Evolutionary conservation across 2,113 vertebrate species (phyloP).

Genomic region (Tiliqua scincoides): DNA sequence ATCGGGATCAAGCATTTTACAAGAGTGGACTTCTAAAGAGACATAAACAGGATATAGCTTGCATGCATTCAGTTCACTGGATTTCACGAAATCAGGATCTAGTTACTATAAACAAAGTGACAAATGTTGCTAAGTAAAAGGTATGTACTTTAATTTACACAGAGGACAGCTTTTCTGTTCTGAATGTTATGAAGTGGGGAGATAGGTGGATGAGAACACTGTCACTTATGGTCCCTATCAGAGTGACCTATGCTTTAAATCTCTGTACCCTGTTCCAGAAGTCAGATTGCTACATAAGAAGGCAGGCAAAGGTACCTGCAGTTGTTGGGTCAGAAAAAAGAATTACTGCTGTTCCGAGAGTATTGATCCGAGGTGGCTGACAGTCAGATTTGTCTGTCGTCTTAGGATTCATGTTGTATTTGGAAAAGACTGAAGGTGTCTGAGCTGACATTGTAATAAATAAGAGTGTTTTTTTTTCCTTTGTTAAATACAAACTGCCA

Average conservation of each 20-base stretch:
- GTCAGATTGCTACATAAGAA: conserved; percentile 21
- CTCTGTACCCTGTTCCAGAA: conserved; percentile 45
- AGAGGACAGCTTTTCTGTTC: background rate
- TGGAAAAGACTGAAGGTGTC: conserved; percentile 24
- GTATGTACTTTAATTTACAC: background rate
- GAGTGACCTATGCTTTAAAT: conserved; percentile 40
- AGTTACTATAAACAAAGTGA: background rate
- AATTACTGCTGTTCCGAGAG: conserved; percentile 22
- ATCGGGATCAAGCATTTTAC: background rate
- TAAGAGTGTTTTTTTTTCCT: conserved; percentile 30
- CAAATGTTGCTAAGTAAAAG: background rate
- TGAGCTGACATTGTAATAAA: conserved; percentile 22
- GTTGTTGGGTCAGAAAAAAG: conserved; percentile 30
- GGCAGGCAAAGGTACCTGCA: conserved; percentile 24
- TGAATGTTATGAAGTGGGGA: background rate
- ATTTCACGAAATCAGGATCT: conserved; percentile 36
- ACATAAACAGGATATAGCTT: background rate
- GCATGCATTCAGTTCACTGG: background rate
- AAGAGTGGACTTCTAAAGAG: conserved; percentile 27
- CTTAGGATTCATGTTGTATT: conserved; percentile 48
- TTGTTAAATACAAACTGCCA: conserved; percentile 30
- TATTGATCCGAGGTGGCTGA: conserved; percentile 46
- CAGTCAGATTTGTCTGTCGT: conserved; percentile 44
- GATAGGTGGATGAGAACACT: conserved; percentile 7
- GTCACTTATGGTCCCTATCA: conserved; percentile 15